Evolutionary conservation across 2,888 invertebrate genomes (phyloP).

Genomic region (Nasonia oneida): DNA sequence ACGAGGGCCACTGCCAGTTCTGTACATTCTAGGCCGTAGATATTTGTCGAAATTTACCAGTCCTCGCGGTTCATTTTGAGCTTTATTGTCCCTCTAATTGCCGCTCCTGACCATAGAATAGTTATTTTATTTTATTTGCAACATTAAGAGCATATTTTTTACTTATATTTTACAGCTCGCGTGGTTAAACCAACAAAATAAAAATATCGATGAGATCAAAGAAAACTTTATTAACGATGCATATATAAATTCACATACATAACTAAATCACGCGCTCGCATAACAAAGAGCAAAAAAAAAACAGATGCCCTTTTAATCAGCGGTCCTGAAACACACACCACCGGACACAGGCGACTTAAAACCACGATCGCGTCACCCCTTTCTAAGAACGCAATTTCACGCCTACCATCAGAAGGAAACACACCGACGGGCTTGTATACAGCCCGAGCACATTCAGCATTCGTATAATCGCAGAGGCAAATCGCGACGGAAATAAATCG

Average conservation of each 20-base stretch:
- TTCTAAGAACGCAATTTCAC: constrained; percentile 40
- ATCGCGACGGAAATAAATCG: constrained; percentile 37
- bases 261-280: neutral
- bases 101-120: neutral
- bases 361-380: neutral
- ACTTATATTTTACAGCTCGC: neutral
- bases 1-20: neutral
- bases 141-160: neutral
- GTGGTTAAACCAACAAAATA: neutral
- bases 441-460: constrained; percentile 14
- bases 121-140: neutral
- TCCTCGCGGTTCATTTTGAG: neutral
- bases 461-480: constrained; percentile 27
- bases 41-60: neutral
- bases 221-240: neutral
- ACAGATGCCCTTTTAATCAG: neutral
- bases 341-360: constrained; percentile 2
- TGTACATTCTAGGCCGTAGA: neutral
- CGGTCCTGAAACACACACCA: neutral
- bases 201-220: neutral
- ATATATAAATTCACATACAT: neutral
- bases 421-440: neutral
- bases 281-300: neutral
- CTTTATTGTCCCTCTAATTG: neutral
- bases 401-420: constrained; percentile 12